Evolutionary conservation across 2,113 vertebrate species (phyloP), one percentile per base, ranked within the genome.

Genomic region (Rhinopomastus cyanomelas): DNA sequence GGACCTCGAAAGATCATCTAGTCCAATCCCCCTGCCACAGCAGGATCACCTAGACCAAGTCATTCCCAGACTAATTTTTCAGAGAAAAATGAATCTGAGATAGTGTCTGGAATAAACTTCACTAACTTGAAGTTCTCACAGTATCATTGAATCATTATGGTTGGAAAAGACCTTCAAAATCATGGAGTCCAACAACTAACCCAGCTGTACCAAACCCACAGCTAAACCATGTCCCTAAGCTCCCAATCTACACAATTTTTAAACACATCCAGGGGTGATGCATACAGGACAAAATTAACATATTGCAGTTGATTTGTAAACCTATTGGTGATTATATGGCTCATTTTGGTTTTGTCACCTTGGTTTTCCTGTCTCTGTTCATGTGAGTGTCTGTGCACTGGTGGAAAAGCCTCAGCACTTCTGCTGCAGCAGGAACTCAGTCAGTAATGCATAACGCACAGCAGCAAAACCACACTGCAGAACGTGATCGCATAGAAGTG

Each of bases 391-490:
- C 19, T 44, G 12, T 23, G 39, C 30, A 53, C 64, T 61, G 75
- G 79, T 65, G 23, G 27, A 93, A 84, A 75, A 32, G 3, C 66
- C 16, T 83, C 78, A 37, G 53, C 57, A 91, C 7, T 34, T 68
- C 32, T 87, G 75, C 57, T 73, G 51, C 62, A 53, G 21, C 61
- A 78, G 61, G 74, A 92, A 66, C 88, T 73, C 85, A 89, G 87
- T 68, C 69, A 87, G 39, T 66, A 76, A 64, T 48, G 55, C 36
- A 26, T 51, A 83, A 75, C 46, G 32, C 55, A 76, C 1, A 0
- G 34, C 27, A 79, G 61, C 39, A 87, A 90, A 94, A 59, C 51
- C 71, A 82, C 59, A 81, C 51, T 42, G 87, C 71, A 93, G 71
- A 87, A 81, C n/a, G 72, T 2, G 65, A 83, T 66, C 52, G 73